Evolutionary conservation across 2,797 vertebrate genomes (phyloP).

Genomic region (Ceyx erithaca): DNA sequence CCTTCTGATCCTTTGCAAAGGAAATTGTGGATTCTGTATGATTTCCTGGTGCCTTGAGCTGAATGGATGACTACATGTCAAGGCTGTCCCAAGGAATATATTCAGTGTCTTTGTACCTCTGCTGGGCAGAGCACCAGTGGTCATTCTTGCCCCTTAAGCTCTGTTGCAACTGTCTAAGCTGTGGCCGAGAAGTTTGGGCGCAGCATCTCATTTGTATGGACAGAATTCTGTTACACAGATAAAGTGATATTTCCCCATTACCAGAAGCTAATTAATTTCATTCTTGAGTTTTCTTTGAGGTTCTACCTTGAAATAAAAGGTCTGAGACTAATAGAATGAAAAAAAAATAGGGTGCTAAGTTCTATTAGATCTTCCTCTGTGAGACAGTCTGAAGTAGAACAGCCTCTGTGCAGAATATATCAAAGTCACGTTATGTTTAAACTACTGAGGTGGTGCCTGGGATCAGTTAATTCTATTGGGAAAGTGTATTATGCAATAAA

Average conservation of each 20-base stretch:
- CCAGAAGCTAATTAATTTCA: slow-evolving; percentile 43
- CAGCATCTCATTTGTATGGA: background rate
- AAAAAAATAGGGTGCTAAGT: background rate
- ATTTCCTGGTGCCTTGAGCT: background rate
- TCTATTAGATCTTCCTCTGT: background rate
- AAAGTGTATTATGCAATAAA: background rate
- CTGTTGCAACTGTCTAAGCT: background rate
- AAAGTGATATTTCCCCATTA: slow-evolving; percentile 12
- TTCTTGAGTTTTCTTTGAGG: slow-evolving; percentile 35
- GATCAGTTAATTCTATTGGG: slow-evolving; percentile 1
- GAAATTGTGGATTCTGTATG: background rate
- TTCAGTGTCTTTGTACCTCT: background rate
- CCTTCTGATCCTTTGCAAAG: background rate
- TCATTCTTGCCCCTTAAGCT: slow-evolving; percentile 30
- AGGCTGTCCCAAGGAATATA: background rate
- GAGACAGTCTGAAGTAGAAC: background rate
- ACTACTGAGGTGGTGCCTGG: slow-evolving; percentile 11
- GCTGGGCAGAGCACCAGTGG: background rate
- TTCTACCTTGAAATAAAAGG: slow-evolving; percentile 35
- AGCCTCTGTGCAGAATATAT: slow-evolving; percentile 15
- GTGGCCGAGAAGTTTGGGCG: background rate
- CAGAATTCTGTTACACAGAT: slow-evolving; percentile 9
- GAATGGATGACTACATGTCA: background rate
- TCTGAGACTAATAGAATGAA: background rate
- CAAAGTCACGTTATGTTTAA: background rate